phyloP scores from a whole-genome alignment of 2,797 vertebrate species.

The Melanotaenia maccullochi region DNA sequence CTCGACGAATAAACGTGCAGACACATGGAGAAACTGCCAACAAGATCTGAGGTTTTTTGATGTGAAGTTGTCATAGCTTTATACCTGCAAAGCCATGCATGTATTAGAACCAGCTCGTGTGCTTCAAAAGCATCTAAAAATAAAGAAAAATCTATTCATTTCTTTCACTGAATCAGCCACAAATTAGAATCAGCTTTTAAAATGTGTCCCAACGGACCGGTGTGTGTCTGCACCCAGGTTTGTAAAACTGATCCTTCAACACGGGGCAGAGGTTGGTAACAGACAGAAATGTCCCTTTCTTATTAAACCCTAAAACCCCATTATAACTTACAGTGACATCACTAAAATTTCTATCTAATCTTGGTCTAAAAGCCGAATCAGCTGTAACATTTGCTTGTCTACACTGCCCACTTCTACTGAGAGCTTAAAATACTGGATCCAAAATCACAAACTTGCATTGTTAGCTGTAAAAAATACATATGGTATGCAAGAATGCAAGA shows the following conservation, averaged over 20 bases:
- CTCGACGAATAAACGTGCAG: conserved; percentile 45
- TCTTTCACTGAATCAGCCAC: conserved; percentile 31
- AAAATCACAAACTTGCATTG: background rate
- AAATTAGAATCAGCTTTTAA: conserved; percentile 41
- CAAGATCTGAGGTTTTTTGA: background rate
- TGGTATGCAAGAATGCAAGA: background rate
- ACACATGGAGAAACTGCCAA: conserved; percentile 3
- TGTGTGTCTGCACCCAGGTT: conserved; percentile 2
- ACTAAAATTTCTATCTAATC: background rate
- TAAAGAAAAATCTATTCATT: conserved; percentile 2
- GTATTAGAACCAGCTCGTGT: conserved; percentile 10
- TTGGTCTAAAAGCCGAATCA: background rate
- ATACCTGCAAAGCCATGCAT: conserved; percentile 29
- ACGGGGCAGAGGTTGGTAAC: conserved; percentile 9
- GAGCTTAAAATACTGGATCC: background rate
- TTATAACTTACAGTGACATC: background rate
- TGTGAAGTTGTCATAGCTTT: conserved; percentile 13
- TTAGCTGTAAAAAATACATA: background rate
- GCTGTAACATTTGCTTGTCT: background rate
- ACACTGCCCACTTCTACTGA: background rate
- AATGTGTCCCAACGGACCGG: conserved; percentile 12
- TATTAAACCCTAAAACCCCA: background rate
- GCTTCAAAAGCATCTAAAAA: conserved; percentile 4
- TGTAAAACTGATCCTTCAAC: conserved; percentile 25
- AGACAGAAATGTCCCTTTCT: background rate